Conservation (phyloP, 2,797 vertebrate genomes). For the Euphonia xanthogaster region DNA sequence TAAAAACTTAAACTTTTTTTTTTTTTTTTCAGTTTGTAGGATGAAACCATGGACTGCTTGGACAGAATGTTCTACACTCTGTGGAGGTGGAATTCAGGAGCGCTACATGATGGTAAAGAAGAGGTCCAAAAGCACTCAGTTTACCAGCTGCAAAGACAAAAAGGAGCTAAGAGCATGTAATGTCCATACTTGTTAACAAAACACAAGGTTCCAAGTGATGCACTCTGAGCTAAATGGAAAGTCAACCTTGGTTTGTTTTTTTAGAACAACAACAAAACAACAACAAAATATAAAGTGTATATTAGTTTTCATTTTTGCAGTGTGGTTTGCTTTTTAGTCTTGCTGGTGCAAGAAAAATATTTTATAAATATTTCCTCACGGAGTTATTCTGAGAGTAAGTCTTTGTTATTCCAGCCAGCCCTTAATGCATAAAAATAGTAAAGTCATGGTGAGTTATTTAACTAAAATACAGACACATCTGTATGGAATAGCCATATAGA, state of each 20-base stretch:
- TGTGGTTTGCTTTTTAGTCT: conserved; percentile 77
- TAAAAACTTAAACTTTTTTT: neutral
- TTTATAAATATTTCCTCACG: conserved; percentile 71
- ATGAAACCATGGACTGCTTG: conserved; percentile 96
- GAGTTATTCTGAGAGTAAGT: conserved; percentile 45
- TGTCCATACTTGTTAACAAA: conserved; percentile 92
- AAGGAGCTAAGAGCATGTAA: conserved; percentile 98
- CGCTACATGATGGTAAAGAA: conserved; percentile 95
- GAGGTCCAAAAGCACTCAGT: conserved; percentile 89
- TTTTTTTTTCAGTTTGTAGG: conserved; percentile 83
- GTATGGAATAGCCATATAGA: conserved; percentile 61
- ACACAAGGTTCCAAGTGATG: conserved; percentile 51
- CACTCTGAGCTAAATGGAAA: conserved; percentile 76
- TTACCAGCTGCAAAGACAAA: conserved; percentile 97
- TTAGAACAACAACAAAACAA: conserved; percentile 37
- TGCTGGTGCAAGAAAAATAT: conserved; percentile 75
- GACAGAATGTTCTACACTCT: conserved; percentile 93
- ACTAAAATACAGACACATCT: conserved; percentile 40
- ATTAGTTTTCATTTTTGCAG: conserved; percentile 79
- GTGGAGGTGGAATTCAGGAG: conserved; percentile 95
- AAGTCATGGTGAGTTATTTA: conserved; percentile 35
- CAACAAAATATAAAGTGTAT: conserved; percentile 65
- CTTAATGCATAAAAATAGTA: conserved; percentile 62
- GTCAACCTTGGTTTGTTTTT: conserved; percentile 77
- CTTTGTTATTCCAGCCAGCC: conserved; percentile 61